Evolutionary conservation across 2,797 vertebrate species (phyloP).

Genomic region (Peromyscus aztecus): DNA sequence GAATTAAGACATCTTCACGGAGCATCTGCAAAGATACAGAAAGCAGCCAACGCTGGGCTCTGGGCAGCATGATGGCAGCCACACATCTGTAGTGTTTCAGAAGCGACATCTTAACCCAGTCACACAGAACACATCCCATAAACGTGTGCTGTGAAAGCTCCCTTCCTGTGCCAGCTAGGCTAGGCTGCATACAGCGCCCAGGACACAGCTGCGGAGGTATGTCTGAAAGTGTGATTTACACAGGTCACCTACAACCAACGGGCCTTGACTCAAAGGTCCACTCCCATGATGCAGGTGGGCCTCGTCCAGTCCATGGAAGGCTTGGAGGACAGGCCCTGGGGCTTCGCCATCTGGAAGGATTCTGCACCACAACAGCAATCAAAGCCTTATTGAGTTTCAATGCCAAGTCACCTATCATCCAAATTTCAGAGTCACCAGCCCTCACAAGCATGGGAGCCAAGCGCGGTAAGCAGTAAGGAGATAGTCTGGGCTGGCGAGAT

Average conservation of each 20-base stretch:
- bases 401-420: neutral
- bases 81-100: accelerated
- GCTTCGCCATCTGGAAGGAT: neutral
- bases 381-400: neutral
- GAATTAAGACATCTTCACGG: neutral
- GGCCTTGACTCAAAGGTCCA: neutral
- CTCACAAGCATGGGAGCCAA: neutral
- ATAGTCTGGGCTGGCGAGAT: neutral
- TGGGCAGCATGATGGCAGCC: too few species aligned
- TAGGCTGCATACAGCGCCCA: neutral
- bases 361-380: neutral
- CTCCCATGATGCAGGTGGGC: neutral
- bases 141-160: neutral
- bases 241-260: neutral
- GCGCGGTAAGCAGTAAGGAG: neutral
- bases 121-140: neutral
- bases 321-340: neutral
- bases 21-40: neutral
- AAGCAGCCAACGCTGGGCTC: too few species aligned
- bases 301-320: neutral
- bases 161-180: neutral
- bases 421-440: neutral
- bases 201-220: neutral
- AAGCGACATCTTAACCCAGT: neutral
- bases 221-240: neutral